Base-by-base conservation (phyloP, 2,797 vertebrate species). In the Thunnus albacares region DNA sequence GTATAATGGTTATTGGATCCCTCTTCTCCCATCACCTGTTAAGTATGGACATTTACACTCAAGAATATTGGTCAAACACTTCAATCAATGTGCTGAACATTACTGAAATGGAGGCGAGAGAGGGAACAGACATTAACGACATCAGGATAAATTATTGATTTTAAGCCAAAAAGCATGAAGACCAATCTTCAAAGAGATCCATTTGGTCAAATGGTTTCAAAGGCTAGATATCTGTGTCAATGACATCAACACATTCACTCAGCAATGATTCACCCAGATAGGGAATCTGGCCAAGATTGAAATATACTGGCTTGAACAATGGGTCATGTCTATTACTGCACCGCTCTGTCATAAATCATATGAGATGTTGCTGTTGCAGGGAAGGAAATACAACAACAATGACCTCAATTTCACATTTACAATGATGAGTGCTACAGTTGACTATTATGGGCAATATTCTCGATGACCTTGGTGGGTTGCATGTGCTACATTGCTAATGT, bases 231-330 rank as follows among this genome's bases (percentile, higher is more conserved):
- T 90, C 77, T 82, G 77, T 85, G 88, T 90, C 89, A 81, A 74
- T 83, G 84, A 81, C 88, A 87, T 85, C 71, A 81, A 79, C 81
- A 80, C 65, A 68, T 83, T 85, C 81, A 72, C 67, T 64, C 72
- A 85, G 89, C 84, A 85, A 56, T 90, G 82, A 89, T 84, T 90
- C 84, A 88, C 38, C 60, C 75, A 22, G 79, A 86, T 71, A 57
- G 70, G 80, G 81, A 86, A 86, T 82, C 70, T 80, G 61, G 82
- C 88, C 87, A 90, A 89, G 82, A 92, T 60, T 85, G 72, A 91
- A 91, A 92, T 90, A 20, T 91, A 92, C 81, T 73, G 60, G 30
- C 77, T 81, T 65, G 77, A 93, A 91, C 88, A 88, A 86, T 87
- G 84, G 86, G 82, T 92, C 83, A 85, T 45, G 80, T 87, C 87